Base-by-base conservation (phyloP, 2,888 invertebrate species). In the Orthosia incerta region DNA sequence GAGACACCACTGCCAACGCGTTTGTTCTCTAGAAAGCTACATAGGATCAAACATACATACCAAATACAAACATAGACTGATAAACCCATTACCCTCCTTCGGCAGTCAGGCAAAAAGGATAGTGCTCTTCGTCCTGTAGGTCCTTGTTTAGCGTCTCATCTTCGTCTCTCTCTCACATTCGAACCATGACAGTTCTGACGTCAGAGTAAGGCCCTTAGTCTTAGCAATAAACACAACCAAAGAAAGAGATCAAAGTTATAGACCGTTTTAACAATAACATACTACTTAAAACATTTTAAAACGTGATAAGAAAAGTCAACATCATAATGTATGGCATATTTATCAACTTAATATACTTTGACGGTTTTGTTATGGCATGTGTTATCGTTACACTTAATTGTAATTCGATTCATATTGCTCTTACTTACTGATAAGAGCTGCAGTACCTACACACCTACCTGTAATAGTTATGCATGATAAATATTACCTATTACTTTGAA, bases 361-460 rank as follows among this genome's bases (percentile, higher is more conserved):
- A 56, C 31, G 66, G 64, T 57, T 20, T 50, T 57, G 66, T 68
- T 72, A 76, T 70, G 66, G 74, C 51, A 31, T 45, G 12, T 64
- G 63, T 78, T 78, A 74, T 80, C 78, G 74, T 31, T 55, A 56
- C 53, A 72, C 65, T 51, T 80, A 68, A 80, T 76, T 76, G 55
- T 62, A 80, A 76, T 81, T 66, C 77, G 77, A 65, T 80, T 76
- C 60, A 53, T 56, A 55, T 23, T 18, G 63, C 53, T 74, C 13
- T 39, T 51, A 73, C 46, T 73, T 78, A 45, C 48, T 63, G 76
- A 80, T 80, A 79, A 80, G 55, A 65, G 9, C 18, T 20, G 3
- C 5, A 45, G 50, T 45, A 60, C 15, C 60, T 76, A 59, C 13
- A 45, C 20, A 60, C 15, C 60, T 76, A 59, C 18, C 9, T 53